These are phyloP conservation scores for Tenualosa thibaudeaui DNA, from an alignment of 2,797 vertebrate species.

Conservation along the genomic window DNA sequence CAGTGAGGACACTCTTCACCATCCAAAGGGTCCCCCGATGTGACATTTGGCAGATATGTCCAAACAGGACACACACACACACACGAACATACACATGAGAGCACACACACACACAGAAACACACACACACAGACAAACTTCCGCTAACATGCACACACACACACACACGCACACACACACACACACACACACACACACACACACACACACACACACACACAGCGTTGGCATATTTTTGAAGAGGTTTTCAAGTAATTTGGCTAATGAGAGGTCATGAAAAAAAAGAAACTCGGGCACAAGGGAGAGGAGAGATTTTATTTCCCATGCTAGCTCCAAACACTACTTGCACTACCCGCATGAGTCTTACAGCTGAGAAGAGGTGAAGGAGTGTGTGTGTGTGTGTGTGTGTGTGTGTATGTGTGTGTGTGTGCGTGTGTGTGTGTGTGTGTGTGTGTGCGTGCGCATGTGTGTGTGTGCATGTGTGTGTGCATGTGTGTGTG, in stretches of 20 bases:
- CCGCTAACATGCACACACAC: neutral
- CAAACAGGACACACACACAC: slow-evolving; percentile 44
- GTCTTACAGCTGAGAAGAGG: neutral
- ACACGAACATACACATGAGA: neutral
- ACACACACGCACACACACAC: slow-evolving; percentile 28
- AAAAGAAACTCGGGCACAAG: neutral
- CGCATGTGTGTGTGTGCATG: too few relatives aligned
- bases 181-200: slow-evolving; percentile 28
- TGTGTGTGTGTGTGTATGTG: neutral
- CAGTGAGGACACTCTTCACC: slow-evolving; percentile 55
- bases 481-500: too few relatives aligned
- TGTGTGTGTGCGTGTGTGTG: neutral
- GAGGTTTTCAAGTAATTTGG: slow-evolving; percentile 3
- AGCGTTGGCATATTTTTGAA: neutral
- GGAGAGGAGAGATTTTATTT: neutral
- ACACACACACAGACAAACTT: slow-evolving; percentile 41
- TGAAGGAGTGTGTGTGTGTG: neutral
- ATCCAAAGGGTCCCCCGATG: slow-evolving; percentile 53
- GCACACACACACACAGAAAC: slow-evolving; percentile 12
- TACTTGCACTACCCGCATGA: neutral
- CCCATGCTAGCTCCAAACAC: neutral
- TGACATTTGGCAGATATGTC: slow-evolving; percentile 56
- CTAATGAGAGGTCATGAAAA: neutral
- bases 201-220: slow-evolving; percentile 29
- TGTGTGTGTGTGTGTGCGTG: too few relatives aligned